Conservation (phyloP, 2,797 vertebrate species). For the Monodelphis domestica region DNA sequence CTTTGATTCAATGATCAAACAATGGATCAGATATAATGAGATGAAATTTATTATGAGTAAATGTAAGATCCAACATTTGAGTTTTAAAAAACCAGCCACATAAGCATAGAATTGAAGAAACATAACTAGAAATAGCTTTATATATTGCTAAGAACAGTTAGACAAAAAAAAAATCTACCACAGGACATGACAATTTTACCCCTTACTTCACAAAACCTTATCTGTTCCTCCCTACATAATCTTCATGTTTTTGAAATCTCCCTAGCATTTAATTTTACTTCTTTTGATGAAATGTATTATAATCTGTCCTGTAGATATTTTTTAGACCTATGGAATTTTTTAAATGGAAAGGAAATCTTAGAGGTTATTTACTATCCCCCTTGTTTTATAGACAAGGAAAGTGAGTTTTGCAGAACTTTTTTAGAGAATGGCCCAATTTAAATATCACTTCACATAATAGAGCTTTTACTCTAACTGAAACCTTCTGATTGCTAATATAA, state of each 20-base stretch:
- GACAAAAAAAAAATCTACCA: background rate
- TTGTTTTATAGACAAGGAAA: background rate
- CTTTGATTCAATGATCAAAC: background rate
- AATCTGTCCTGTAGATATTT: background rate
- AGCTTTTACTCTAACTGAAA: background rate
- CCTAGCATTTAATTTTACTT: background rate
- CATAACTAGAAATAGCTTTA: background rate
- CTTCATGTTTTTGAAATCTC: background rate
- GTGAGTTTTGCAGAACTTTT: background rate
- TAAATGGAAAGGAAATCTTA: background rate
- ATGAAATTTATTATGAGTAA: background rate
- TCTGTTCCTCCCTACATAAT: background rate
- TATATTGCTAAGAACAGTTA: background rate
- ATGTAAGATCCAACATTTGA: background rate
- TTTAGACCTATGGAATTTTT: background rate
- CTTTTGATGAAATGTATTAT: background rate
- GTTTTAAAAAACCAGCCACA: background rate
- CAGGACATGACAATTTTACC: background rate
- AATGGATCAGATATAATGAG: background rate
- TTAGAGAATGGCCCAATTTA: background rate
- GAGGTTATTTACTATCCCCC: background rate
- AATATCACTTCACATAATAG: background rate
- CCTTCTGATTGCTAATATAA: background rate
- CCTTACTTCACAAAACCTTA: background rate
- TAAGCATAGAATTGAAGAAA: background rate